Evolutionary conservation across 2,797 vertebrate species (phyloP).

Genomic region (Diglossa cyanea): DNA sequence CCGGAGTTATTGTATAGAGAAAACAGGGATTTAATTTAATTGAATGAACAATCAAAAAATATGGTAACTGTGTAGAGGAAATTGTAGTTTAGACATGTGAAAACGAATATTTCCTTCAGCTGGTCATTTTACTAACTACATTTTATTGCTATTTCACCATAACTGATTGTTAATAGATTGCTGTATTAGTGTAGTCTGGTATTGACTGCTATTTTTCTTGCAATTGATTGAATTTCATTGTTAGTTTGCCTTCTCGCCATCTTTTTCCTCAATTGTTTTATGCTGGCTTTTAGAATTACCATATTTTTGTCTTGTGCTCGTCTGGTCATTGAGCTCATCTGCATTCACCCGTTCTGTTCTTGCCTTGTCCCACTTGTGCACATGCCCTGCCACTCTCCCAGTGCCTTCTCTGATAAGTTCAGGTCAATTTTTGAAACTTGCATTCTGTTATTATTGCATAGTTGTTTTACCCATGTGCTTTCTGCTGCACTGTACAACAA

Average conservation of each 20-base stretch:
- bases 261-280: background rate
- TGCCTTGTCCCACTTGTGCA: background rate
- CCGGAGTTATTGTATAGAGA: background rate
- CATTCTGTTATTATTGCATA: background rate
- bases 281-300: background rate
- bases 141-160: background rate
- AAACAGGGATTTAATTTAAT: background rate
- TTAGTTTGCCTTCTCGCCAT: background rate
- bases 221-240: slow-evolving; percentile 1
- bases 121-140: background rate
- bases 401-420: background rate
- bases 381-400: accelerated
- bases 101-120: background rate
- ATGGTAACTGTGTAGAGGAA: background rate
- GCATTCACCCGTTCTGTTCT: background rate
- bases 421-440: background rate
- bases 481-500: background rate
- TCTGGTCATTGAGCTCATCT: background rate
- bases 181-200: background rate
- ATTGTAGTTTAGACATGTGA: background rate
- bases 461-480: accelerated
- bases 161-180: slow-evolving; percentile 35
- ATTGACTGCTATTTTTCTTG: slow-evolving; percentile 15
- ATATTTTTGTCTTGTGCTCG: accelerated
- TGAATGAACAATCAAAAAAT: background rate